Percentiles rank a stretch among this genome's conserved stretches.
Evolutionary conservation across 2,113 vertebrate species (phyloP).

Genomic region (Trogon melanurus): DNA sequence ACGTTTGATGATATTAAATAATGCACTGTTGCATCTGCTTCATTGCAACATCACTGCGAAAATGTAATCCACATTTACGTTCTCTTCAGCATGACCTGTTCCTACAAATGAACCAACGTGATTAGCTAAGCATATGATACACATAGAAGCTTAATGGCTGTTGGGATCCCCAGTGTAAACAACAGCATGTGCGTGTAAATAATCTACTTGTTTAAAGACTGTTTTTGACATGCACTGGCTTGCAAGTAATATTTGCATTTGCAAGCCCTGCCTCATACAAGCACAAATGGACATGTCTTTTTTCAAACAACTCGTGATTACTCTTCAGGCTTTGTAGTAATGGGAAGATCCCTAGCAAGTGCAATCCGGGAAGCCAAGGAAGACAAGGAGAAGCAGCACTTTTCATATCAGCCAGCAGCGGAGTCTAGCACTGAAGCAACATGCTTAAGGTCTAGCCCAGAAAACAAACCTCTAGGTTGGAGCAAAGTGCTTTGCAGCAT

Average conservation of each 20-base stretch:
- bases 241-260: not conserved
- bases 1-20: not conserved
- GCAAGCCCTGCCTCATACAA: not conserved
- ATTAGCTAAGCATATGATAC: not conserved
- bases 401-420: not conserved
- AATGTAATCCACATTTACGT: not conserved
- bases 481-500: not conserved
- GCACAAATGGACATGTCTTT: not conserved
- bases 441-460: not conserved
- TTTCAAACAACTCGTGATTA: not conserved
- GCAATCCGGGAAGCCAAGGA: not conserved
- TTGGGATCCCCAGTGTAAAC: not conserved
- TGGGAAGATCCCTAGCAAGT: not conserved
- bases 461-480: not conserved
- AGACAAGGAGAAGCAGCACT: not conserved
- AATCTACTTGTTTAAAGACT: not conserved
- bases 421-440: not conserved
- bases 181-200: rapidly evolving
- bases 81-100: not conserved
- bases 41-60: not conserved
- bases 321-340: not conserved
- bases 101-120: not conserved
- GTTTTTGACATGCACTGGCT: not conserved
- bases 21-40: not conserved
- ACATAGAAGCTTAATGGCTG: not conserved